Percentiles rank a stretch among this genome's conserved stretches.
Evolutionary conservation across 2,797 vertebrate species (phyloP).

Genomic region (Clarias platycephalus): DNA sequence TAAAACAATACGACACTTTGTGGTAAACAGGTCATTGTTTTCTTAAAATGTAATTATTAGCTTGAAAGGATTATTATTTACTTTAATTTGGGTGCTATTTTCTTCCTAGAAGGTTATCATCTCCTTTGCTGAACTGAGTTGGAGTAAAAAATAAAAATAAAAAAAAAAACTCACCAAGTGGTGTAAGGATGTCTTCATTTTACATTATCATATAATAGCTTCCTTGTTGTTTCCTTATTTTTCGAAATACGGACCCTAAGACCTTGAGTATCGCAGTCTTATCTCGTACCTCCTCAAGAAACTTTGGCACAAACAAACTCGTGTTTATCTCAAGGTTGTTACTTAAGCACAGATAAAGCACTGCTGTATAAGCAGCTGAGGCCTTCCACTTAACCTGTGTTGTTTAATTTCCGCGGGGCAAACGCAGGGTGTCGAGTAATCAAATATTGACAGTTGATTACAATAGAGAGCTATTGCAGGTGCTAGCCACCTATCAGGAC

Average conservation of each 20-base stretch:
- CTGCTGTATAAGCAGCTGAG: neutral
- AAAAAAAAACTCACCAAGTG: too few relatives aligned
- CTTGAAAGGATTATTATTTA: neutral
- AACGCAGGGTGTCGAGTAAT: slow-evolving; percentile 26
- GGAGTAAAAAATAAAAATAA: too few relatives aligned
- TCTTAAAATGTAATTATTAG: neutral
- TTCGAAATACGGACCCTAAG: neutral
- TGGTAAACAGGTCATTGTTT: neutral
- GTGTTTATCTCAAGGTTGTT: slow-evolving; percentile 39
- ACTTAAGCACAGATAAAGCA: slow-evolving; percentile 36
- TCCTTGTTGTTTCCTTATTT: slow-evolving; percentile 17
- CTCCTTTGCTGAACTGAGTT: neutral
- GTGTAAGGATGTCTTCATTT: neutral
- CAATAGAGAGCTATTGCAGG: slow-evolving; percentile 54
- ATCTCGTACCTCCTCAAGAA: neutral
- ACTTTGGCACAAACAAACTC: slow-evolving; percentile 2
- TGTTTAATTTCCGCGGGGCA: slow-evolving; percentile 16
- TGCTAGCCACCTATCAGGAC: slow-evolving; percentile 49
- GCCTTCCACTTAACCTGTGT: slow-evolving; percentile 26
- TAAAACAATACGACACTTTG: neutral
- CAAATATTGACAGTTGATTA: slow-evolving; percentile 63
- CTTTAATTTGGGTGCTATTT: neutral
- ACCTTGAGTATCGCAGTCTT: slow-evolving; percentile 6
- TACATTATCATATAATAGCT: slow-evolving; percentile 35
- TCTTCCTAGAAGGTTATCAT: neutral